A percentile compares a stretch with the other conserved stretches of the same genome.
phyloP scores from a whole-genome alignment of 2,888 invertebrate species.

The Lycia hirtaria region DNA sequence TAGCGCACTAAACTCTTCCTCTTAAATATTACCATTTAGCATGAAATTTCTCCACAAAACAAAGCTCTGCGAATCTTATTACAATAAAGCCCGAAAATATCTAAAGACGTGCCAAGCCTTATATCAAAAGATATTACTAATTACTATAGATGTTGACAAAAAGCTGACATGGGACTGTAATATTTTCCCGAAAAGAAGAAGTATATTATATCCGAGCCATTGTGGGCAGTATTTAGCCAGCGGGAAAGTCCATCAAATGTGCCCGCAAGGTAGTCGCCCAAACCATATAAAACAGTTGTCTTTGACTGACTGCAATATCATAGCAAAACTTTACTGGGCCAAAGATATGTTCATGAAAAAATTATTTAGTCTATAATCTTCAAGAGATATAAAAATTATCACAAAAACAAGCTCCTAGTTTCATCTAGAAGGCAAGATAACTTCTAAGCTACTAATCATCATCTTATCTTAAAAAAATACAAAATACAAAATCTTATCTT shows the following conservation, averaged over 20 bases:
- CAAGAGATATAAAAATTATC: no score
- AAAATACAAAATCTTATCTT: no score
- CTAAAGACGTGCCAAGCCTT: neutral
- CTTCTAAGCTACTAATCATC: no score
- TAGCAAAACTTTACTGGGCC: neutral
- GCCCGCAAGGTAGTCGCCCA: slow-evolving; percentile 25
- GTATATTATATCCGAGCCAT: slow-evolving; percentile 28
- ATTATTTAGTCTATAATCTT: no score
- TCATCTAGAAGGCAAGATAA: no score
- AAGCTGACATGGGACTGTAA: slow-evolving; percentile 14
- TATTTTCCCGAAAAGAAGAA: slow-evolving; percentile 23
- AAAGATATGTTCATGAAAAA: no score
- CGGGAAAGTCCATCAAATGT: slow-evolving; percentile 31
- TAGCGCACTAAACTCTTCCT: no score
- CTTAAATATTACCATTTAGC: neutral
- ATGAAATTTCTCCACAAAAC: neutral
- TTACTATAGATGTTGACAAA: slow-evolving; percentile 13
- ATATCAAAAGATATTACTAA: neutral
- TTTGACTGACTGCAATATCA: neutral
- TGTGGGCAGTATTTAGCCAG: slow-evolving; percentile 33
- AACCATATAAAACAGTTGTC: neutral
- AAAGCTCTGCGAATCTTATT: neutral
- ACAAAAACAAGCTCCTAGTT: no score
- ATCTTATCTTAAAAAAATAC: no score
- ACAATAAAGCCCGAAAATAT: neutral